Evolutionary conservation across 2,797 vertebrate genomes (phyloP).

Genomic region (Myotis findleyi): DNA sequence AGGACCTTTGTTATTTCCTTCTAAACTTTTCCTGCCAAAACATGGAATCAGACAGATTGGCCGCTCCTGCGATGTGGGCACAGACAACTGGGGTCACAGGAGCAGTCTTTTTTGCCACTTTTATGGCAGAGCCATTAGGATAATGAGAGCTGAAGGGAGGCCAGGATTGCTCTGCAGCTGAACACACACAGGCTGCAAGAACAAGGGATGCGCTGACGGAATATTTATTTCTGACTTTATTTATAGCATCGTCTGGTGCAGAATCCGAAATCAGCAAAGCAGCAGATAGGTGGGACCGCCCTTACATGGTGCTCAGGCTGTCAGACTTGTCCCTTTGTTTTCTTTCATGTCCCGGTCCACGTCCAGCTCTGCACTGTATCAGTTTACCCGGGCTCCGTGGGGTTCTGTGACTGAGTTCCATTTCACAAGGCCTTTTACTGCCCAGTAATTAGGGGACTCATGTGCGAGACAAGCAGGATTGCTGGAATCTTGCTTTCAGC

Average conservation of each 20-base stretch:
- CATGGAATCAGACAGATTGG: neutral
- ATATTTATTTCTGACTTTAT: neutral
- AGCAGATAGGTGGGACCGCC: neutral
- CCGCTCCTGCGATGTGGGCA: fast-evolving
- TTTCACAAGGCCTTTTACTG: neutral
- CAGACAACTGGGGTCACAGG: neutral
- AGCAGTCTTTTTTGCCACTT: neutral
- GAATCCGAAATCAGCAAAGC: neutral
- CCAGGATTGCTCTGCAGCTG: neutral
- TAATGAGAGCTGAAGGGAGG: neutral
- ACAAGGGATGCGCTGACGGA: neutral
- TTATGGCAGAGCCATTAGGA: neutral
- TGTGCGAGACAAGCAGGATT: fast-evolving
- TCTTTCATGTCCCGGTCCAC: fast-evolving
- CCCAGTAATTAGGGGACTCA: fast-evolving
- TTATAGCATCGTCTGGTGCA: neutral
- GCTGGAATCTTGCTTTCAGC: neutral
- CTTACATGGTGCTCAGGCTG: neutral
- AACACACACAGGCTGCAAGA: neutral
- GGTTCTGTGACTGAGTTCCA: neutral
- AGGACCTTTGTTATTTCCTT: neutral
- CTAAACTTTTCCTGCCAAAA: neutral
- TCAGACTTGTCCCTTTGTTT: neutral
- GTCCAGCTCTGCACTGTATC: neutral
- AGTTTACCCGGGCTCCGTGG: neutral